Evolutionary conservation across 1,140 invertebrate genomes (phyloP), one percentile per base, ranked within the genome.

Genomic region (Macrotrachela quadricornifera): DNA sequence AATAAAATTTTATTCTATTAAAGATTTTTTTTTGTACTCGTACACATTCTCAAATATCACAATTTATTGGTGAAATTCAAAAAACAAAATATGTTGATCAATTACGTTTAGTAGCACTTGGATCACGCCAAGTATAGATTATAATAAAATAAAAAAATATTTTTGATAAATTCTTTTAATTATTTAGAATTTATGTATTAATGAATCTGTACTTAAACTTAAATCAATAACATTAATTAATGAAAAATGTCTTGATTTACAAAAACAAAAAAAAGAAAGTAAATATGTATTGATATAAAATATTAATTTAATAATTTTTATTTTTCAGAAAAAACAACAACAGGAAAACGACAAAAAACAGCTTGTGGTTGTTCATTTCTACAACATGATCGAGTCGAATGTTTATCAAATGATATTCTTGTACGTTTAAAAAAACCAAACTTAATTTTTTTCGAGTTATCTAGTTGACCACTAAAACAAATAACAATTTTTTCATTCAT

Each of bases 41-140:
- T 65, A 96, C 91, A 37, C 90, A 97, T 72, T 94, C 88, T 10
- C 91, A 97, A 65, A 68, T 97, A 21, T 77, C 82, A 2, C 91
- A 97, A 67, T 88, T 95, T 74, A 77, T 94, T 30, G 75, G 78
- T 49, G 91, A 96, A 75, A 74, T 97, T 0, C 79, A 82, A 57
- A 80, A 79, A 62, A 92, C 83, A 59, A 74, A 77, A 10, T 91
- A 81, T 70, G 74, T 72, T 36, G 68, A 79, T 41, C 67, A 78
- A 57, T 71, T 81, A 16, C 76, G 82, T 56, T 76, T 87, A n/a
- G 75, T 85, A 0, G 78, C 84, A 15, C 70, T 96, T 54, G 85
- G 82, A n/a, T 95, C 90, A 1, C 74, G 91, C 56, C 65, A 67
- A 62, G 67, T 68, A 55, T n/a, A n/a, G n/a, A n/a, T n/a, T n/a